These are phyloP conservation scores for Cataglyphis rosenhaueri DNA, from an alignment of 2,888 invertebrate species.

Conservation along the genomic window DNA sequence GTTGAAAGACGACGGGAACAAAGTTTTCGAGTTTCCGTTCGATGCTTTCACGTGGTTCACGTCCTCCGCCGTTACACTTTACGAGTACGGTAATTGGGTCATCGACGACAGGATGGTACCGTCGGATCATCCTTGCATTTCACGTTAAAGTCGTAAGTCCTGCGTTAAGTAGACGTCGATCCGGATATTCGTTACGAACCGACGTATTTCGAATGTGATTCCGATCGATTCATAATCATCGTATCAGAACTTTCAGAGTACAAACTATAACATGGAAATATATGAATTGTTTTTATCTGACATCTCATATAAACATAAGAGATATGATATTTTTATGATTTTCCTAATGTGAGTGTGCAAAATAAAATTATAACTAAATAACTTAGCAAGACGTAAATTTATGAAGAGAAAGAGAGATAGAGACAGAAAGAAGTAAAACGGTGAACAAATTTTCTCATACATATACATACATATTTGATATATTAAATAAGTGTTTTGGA, in stretches of 20 bases:
- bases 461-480: background rate
- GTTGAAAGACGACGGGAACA: conserved; percentile 66
- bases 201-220: conserved; percentile 2
- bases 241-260: background rate
- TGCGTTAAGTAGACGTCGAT: conserved; percentile 52
- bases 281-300: background rate
- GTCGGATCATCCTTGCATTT: conserved; percentile 48
- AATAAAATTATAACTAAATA: background rate
- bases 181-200: conserved; percentile 28
- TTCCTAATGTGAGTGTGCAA: background rate
- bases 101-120: conserved; percentile 57
- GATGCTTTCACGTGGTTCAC: conserved; percentile 73
- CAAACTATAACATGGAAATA: background rate
- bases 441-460: background rate
- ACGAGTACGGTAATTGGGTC: conserved; percentile 72
- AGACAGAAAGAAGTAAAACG: background rate
- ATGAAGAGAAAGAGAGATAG: background rate
- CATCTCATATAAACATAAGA: background rate
- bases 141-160: conserved; percentile 61
- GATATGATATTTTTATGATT: background rate
- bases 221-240: background rate
- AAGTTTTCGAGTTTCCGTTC: conserved; percentile 67
- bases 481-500: conserved; percentile 25
- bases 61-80: conserved; percentile 70
- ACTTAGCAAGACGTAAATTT: background rate